A percentile compares a stretch with the other conserved stretches of the same genome.
Conservation (phyloP, 2,888 invertebrate species). For the Pachymerium ferrugineum region DNA sequence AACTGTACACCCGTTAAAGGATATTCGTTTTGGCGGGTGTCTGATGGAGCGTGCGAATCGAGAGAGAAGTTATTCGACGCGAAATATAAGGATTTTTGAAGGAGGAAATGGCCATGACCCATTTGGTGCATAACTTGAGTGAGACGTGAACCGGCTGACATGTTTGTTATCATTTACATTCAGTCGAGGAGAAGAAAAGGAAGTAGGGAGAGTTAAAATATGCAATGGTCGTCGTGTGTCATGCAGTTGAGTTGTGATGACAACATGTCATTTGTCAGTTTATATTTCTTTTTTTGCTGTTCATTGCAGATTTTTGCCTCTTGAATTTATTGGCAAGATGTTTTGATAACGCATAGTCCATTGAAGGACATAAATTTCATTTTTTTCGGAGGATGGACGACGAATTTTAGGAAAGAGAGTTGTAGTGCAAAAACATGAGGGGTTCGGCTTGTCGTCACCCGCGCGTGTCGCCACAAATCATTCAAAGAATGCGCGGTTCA, state of each 20-base stretch:
- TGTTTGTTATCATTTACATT: too few relatives aligned
- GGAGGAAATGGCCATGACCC: neutral
- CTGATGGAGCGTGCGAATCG: too few relatives aligned
- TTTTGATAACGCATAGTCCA: conserved; percentile 20
- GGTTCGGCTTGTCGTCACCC: neutral
- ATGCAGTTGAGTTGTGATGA: conserved; percentile 23
- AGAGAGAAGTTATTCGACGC: too few relatives aligned
- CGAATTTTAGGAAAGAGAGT: too few relatives aligned
- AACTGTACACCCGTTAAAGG: neutral
- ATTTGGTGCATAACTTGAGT: neutral
- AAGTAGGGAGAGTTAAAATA: neutral
- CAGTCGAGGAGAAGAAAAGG: neutral
- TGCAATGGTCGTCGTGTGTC: conserved; percentile 14
- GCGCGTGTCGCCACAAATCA: conserved; percentile 24
- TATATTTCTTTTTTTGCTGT: neutral
- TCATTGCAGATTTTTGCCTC: conserved; percentile 12
- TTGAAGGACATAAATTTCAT: neutral
- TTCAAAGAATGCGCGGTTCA: conserved; percentile 6
- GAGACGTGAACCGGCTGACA: neutral
- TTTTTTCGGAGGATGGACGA: neutral
- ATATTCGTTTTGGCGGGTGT: neutral
- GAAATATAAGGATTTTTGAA: too few relatives aligned
- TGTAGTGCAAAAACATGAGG: neutral
- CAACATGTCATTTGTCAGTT: conserved; percentile 22
- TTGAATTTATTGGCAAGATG: conserved; percentile 19